Percentiles rank a stretch among this genome's conserved stretches.
phyloP scores from a whole-genome alignment of 1,140 invertebrate species.

The Frieseomelitta varia region DNA sequence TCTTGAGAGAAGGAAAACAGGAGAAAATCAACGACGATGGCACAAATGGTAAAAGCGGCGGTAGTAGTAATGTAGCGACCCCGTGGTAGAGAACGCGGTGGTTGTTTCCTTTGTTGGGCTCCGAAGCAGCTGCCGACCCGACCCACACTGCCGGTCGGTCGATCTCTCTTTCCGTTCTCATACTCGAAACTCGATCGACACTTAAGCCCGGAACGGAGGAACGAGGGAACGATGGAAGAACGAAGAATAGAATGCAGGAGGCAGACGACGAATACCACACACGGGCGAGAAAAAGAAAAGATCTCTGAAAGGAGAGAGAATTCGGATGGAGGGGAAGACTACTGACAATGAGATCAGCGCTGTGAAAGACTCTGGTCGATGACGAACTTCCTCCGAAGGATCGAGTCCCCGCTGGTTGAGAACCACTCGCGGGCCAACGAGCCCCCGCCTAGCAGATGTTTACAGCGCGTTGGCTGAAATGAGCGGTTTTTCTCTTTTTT shows the following conservation, averaged over 20 bases:
- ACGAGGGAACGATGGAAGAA: neutral
- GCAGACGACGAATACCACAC: constrained; percentile 34
- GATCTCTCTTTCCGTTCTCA: constrained; percentile 76
- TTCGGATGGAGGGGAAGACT: neutral
- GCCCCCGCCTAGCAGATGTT: constrained; percentile 79
- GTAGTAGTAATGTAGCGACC: constrained; percentile 26
- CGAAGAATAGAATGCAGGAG: constrained; percentile 2
- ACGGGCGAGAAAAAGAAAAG: constrained; percentile 17
- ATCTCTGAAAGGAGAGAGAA: neutral
- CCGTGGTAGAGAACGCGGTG: constrained; percentile 30
- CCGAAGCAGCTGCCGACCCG: constrained; percentile 75
- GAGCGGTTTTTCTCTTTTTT: constrained; percentile 74
- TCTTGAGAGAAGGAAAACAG: constrained; percentile 26
- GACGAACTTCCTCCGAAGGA: neutral
- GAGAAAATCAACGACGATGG: constrained; percentile 39
- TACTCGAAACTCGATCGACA: constrained; percentile 78
- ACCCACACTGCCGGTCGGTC: constrained; percentile 67
- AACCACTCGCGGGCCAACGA: constrained; percentile 48
- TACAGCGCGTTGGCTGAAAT: constrained; percentile 74
- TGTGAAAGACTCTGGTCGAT: neutral
- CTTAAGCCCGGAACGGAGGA: constrained; percentile 61
- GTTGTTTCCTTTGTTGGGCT: constrained; percentile 76
- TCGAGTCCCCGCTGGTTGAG: constrained; percentile 28
- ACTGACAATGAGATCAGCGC: no score
- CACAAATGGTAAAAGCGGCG: constrained; percentile 7